phyloP scores from a whole-genome alignment of 1,140 invertebrate species.

The Dendroctonus ponderosae region DNA sequence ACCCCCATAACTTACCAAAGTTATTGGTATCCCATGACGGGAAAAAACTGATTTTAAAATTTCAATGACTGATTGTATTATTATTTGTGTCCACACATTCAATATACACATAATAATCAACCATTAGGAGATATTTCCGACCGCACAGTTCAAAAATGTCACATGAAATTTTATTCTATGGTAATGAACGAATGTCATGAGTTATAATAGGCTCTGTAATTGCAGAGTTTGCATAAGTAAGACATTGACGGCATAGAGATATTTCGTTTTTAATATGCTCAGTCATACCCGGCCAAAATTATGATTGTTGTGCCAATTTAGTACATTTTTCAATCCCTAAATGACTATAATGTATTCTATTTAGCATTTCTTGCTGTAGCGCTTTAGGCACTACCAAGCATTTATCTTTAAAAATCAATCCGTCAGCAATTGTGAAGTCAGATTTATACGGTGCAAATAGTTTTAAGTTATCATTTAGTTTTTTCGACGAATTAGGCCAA shows the following conservation, averaged over 20 bases:
- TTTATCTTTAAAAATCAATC: no score
- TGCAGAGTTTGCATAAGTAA: conserved; percentile 40
- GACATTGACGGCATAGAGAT: conserved; percentile 48
- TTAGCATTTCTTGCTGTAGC: no score
- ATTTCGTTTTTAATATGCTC: conserved; percentile 52
- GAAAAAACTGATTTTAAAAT: conserved; percentile 41
- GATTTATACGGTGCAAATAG: conserved; percentile 26
- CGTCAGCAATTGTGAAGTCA: conserved; percentile 41
- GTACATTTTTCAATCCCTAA: conserved; percentile 49
- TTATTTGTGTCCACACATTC: conserved; percentile 29
- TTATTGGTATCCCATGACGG: conserved; percentile 46
- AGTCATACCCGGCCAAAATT: conserved; percentile 44
- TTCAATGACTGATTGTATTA: conserved; percentile 29
- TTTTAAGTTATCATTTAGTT: conserved; percentile 32
- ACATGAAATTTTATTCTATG: conserved; percentile 44
- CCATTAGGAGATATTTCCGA: conserved; percentile 45
- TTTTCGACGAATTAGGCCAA: conserved; percentile 48
- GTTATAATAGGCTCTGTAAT: conserved; percentile 42
- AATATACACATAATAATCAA: conserved; percentile 47
- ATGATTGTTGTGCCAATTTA: conserved; percentile 13
- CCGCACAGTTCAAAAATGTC: conserved; percentile 45
- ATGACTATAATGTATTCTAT: no score
- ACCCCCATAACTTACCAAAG: conserved; percentile 48
- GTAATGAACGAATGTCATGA: conserved; percentile 41
- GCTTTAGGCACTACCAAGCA: no score